Evolutionary conservation across 1,140 invertebrate species (phyloP), one percentile per base, ranked within the genome.

Genomic region (Druon quercuslanigerum): DNA sequence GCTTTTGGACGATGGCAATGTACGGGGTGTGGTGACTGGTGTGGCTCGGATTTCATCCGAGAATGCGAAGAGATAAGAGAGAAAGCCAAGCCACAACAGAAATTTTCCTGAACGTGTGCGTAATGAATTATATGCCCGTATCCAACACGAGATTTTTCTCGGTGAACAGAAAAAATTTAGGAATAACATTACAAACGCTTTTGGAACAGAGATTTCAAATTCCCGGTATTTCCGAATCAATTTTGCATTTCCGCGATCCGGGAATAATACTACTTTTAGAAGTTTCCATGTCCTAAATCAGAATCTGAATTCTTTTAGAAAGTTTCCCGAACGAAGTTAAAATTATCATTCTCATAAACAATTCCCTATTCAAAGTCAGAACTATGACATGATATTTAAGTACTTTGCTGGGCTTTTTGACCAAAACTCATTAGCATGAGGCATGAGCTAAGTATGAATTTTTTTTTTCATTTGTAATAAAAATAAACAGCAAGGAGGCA

Each of bases 1-100:
- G 60, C 60, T 66, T 66, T 66, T 56, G 60, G 25, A 33, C 60
- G 60, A 66, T 33, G 60, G 52, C 25, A 40, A 66, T 66, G 25
- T 14, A 40, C 20, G n/a, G 14, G 40, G 60, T 25, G 60, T 66
- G 60, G 33, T 20, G 57, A 33, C 57, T 54, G 14, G 20, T 66
- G 60, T 66, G 25, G 40, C 60, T 66, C 25, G 60, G 60, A 40
- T 66, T 66, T 66, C 57, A 33, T 66, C 20, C 57, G 16, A 66
- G 57, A 66, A 66, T 3, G 16, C 57, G 25, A 66, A 66, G 40
- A 66, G 25, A 33, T 46, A 16, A 66, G 25, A 66, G 16, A 66
- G 25, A 56, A 56, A 56, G 20, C 17, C n/a, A 56, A 56, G 40
- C 60, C 13, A 66, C 57, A 66, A 66, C 57, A 66, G 13, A 66